Conservation (phyloP, 2,888 invertebrate species). For the Eulithis prunata region DNA sequence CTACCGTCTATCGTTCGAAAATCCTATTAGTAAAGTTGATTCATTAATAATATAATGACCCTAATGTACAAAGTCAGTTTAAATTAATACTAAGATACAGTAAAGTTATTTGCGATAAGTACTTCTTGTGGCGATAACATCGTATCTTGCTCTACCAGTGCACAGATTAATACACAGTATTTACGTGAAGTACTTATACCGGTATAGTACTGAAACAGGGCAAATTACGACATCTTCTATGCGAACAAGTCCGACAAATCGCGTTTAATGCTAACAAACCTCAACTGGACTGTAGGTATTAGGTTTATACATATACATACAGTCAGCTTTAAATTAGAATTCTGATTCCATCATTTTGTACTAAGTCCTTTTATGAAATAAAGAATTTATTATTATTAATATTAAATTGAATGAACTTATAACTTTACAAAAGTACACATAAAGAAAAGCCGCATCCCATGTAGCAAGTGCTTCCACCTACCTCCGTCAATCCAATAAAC, state of each 20-base stretch:
- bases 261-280: slow-evolving; percentile 34
- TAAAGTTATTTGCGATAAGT: not conserved
- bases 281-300: not conserved
- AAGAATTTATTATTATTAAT: no score
- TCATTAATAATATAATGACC: not conserved
- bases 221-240: slow-evolving; percentile 46
- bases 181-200: not conserved
- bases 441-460: no score
- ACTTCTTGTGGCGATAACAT: not conserved
- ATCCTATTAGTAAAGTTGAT: no score
- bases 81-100: not conserved
- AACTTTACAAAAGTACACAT: no score
- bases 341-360: no score
- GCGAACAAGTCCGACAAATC: slow-evolving; percentile 44
- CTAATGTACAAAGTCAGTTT: not conserved
- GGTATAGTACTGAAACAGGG: slow-evolving; percentile 13
- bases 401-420: no score
- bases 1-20: no score
- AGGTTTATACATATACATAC: slow-evolving; percentile 14
- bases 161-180: not conserved
- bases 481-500: no score
- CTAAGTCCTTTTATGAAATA: no score
- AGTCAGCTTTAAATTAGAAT: not conserved
- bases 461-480: no score
- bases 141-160: slow-evolving; percentile 4